Evolutionary conservation across 2,113 vertebrate species (phyloP).

Genomic region (Pardalotus punctatus): DNA sequence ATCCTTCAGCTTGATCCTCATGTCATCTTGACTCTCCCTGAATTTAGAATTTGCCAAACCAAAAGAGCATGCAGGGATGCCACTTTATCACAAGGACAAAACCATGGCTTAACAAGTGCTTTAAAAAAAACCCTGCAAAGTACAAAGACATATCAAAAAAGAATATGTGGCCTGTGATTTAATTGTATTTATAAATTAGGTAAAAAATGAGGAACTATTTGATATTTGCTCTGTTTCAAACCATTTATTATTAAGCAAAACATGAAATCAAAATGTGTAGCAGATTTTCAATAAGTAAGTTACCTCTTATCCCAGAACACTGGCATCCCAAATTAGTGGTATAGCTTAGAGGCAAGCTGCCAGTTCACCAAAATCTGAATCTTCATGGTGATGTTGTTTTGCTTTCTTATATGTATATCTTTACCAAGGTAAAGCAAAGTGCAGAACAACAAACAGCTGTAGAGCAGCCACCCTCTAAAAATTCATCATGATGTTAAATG

Average conservation of each 20-base stretch:
- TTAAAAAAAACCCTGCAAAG: rapidly evolving
- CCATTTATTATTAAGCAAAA: neutral
- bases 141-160: neutral
- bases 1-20: neutral
- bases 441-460: neutral
- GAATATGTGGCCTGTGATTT: neutral
- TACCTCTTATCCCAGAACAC: neutral
- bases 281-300: neutral
- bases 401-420: neutral
- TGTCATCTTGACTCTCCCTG: neutral
- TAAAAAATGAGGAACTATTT: neutral
- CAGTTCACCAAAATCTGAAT: neutral
- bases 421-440: neutral
- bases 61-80: neutral
- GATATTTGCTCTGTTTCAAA: neutral
- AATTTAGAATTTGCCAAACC: neutral
- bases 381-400: neutral
- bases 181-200: neutral
- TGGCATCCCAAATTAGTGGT: neutral
- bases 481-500: neutral
- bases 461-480: neutral
- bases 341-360: neutral
- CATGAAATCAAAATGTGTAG: neutral
- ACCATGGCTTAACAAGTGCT: neutral
- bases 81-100: neutral